Evolutionary conservation across 2,113 vertebrate genomes (phyloP).

Genomic region (Protobothrops mucrosquamatus): DNA sequence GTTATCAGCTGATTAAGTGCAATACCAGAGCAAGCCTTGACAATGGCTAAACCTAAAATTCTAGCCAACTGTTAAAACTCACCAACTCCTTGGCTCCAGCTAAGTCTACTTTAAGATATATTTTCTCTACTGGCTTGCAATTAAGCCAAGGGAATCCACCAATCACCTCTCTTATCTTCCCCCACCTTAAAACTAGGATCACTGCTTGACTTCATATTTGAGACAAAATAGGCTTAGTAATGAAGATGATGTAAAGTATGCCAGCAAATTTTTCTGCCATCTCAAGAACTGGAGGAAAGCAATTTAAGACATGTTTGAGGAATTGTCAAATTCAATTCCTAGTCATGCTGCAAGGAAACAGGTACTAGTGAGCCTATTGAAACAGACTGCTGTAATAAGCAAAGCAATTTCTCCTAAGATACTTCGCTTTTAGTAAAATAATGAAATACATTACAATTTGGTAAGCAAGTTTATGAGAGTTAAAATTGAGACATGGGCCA

Average conservation of each 20-base stretch:
- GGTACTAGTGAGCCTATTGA: neutral
- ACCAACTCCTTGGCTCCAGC: neutral
- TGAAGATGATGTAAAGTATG: neutral
- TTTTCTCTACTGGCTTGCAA: neutral
- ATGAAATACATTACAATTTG: neutral
- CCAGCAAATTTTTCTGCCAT: neutral
- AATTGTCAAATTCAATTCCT: neutral
- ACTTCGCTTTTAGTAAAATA: neutral
- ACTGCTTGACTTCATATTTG: neutral
- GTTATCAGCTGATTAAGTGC: neutral
- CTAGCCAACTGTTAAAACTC: neutral
- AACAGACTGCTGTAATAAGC: neutral
- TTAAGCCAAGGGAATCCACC: neutral
- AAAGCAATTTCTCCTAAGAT: neutral
- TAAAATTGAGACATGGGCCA: neutral
- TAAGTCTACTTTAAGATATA: neutral
- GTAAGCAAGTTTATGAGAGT: neutral
- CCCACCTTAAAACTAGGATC: neutral
- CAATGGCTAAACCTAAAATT: neutral
- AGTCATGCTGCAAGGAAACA: neutral
- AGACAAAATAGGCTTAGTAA: neutral
- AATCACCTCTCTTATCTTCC: neutral
- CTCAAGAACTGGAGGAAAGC: neutral
- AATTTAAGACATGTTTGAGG: neutral
- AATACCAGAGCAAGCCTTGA: neutral